These are phyloP conservation scores for Apamea monoglypha DNA, from an alignment of 2,888 invertebrate species.

Conservation along the genomic window DNA sequence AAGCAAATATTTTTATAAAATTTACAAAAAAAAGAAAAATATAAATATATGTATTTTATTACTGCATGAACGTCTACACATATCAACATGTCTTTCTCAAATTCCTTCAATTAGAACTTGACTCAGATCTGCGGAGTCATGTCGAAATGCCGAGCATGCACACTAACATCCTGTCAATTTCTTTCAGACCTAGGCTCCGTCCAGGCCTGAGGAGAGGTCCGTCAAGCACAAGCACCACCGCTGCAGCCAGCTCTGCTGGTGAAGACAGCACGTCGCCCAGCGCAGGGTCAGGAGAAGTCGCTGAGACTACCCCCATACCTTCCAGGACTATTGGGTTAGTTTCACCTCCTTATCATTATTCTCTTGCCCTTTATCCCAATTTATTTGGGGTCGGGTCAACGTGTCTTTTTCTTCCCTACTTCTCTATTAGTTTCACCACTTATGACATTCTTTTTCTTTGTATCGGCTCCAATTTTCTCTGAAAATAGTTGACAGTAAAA, in stretches of 20 bases:
- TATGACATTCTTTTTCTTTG: background rate
- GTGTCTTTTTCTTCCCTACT: background rate
- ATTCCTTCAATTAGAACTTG: no score
- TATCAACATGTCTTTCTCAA: background rate
- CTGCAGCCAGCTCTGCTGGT: slow-evolving; percentile 75
- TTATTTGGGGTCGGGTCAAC: background rate
- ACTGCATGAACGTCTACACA: background rate
- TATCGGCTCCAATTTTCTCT: background rate
- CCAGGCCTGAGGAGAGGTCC: slow-evolving; percentile 81
- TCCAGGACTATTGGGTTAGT: slow-evolving; percentile 81
- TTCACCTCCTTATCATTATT: slow-evolving; percentile 1
- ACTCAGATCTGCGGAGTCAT: no score
- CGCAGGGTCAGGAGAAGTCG: slow-evolving; percentile 78
- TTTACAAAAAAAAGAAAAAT: no score
- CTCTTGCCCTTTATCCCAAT: background rate
- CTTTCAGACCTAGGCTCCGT: slow-evolving; percentile 85
- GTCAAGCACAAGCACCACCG: slow-evolving; percentile 76
- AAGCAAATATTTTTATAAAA: background rate
- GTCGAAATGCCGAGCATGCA: background rate
- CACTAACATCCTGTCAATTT: background rate
- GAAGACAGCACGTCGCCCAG: slow-evolving; percentile 77
- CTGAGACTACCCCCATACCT: slow-evolving; percentile 84
- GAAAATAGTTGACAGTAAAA: background rate
- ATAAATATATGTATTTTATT: no score
- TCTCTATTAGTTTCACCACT: background rate